Conservation (phyloP, 2,888 invertebrate species). For the Lottia scabra region DNA sequence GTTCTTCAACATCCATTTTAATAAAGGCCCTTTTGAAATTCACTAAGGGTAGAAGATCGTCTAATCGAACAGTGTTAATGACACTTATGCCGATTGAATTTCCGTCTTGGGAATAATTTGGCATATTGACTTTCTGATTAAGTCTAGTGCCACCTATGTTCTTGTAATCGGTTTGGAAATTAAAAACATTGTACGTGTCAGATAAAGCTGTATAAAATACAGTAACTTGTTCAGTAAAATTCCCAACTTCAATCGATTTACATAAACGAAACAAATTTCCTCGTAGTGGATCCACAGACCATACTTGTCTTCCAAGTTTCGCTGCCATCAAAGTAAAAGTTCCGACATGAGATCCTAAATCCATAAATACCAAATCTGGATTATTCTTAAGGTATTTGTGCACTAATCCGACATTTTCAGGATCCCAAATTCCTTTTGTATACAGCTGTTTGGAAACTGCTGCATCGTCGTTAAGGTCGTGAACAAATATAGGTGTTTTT, state of each 20-base stretch:
- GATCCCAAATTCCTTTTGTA: background rate
- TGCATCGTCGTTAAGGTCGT: background rate
- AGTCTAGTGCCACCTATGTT: background rate
- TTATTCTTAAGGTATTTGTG: background rate
- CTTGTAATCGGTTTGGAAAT: background rate
- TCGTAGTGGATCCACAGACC: background rate
- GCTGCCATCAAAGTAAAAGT: background rate
- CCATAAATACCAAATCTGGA: background rate
- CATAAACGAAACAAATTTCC: background rate
- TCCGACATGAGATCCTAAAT: background rate
- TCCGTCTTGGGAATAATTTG: background rate
- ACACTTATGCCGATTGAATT: background rate
- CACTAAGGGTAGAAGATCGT: background rate
- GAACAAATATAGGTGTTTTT: background rate
- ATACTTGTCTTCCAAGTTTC: background rate
- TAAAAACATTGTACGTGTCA: background rate
- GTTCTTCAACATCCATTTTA: background rate
- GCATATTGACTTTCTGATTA: background rate
- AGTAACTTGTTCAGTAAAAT: background rate
- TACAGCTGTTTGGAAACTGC: background rate
- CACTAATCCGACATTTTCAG: background rate
- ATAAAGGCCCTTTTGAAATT: constrained; percentile 1
- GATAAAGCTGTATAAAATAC: background rate
- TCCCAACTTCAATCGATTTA: background rate
- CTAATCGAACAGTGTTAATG: background rate